phyloP scores from a whole-genome alignment of 2,113 vertebrate genomes.

The Datnioides undecimradiatus region DNA sequence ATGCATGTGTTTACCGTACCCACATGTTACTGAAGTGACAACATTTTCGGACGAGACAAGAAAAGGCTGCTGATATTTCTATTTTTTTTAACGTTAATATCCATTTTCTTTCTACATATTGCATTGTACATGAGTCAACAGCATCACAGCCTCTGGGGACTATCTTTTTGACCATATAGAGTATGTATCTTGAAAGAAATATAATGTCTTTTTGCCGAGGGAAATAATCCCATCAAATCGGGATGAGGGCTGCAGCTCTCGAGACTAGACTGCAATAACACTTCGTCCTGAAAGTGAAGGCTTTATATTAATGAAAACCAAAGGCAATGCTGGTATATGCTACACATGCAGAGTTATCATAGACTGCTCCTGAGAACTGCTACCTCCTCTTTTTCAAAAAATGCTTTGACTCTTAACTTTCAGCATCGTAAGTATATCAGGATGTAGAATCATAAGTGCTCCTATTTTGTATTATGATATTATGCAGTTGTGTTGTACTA shows the following conservation, averaged over 20 bases:
- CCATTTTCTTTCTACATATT: slow-evolving; percentile 49
- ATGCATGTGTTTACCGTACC: not conserved
- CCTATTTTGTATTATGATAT: not conserved
- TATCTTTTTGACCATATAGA: slow-evolving; percentile 42
- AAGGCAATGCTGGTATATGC: slow-evolving; percentile 4
- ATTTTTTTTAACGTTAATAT: slow-evolving; percentile 29
- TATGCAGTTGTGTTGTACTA: not conserved
- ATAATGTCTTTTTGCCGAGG: slow-evolving; percentile 38
- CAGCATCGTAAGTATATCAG: not conserved
- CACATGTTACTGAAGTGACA: not conserved
- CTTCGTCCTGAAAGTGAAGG: slow-evolving; percentile 21
- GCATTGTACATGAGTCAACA: slow-evolving; percentile 45
- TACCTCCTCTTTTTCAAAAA: not conserved
- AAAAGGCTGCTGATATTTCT: not conserved
- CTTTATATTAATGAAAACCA: slow-evolving; percentile 60
- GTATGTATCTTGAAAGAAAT: slow-evolving; percentile 52
- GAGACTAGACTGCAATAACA: slow-evolving; percentile 65
- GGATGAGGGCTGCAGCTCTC: slow-evolving; percentile 57
- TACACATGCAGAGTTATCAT: not conserved
- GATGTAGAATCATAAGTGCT: not conserved
- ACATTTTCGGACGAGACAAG: slow-evolving; percentile 7
- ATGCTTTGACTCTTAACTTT: not conserved
- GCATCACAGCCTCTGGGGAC: slow-evolving; percentile 26
- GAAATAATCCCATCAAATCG: slow-evolving; percentile 72
- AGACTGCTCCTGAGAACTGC: not conserved